A percentile compares a stretch with the other conserved stretches of the same genome.
Conservation (phyloP, 2,113 vertebrate genomes). For the Hyperopisus bebe region DNA sequence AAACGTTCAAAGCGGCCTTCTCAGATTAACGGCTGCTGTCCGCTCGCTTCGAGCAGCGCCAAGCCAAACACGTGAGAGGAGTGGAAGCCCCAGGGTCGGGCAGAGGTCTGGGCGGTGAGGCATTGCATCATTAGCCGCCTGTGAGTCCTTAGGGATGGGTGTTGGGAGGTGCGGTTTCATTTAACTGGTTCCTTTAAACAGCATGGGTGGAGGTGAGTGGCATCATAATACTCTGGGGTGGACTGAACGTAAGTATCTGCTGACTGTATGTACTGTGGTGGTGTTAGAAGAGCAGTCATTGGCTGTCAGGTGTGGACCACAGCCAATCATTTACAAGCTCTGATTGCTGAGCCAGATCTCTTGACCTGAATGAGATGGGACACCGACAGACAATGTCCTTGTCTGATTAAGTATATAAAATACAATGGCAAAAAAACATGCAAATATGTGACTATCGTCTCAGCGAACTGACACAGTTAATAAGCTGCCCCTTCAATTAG, state of each 20-base stretch:
- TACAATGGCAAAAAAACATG: neutral
- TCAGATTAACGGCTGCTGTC: conserved; percentile 44
- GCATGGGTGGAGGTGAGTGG: conserved; percentile 9
- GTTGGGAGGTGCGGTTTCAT: neutral
- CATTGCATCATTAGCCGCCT: neutral
- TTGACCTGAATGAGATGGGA: neutral
- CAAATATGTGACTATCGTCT: neutral
- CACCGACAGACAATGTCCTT: too few species aligned
- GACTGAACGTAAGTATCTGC: neutral
- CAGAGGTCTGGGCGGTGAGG: conserved; percentile 10
- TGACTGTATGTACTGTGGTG: neutral
- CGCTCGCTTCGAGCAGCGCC: conserved; percentile 32
- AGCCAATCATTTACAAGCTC: neutral
- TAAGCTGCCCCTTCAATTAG: neutral
- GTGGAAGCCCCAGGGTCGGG: neutral
- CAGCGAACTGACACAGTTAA: neutral
- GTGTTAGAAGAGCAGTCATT: neutral
- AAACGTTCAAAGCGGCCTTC: conserved; percentile 41
- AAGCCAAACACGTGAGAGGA: conserved; percentile 29
- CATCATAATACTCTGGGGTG: conserved; percentile 14
- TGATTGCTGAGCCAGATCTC: neutral
- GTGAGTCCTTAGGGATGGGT: neutral
- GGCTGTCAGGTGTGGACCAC: neutral
- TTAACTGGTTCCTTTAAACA: conserved; percentile 12
- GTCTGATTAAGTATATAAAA: neutral